Percentiles rank a stretch among this genome's conserved stretches.
phyloP scores from a whole-genome alignment of 2,797 vertebrate genomes.

The Lateolabrax maculatus region DNA sequence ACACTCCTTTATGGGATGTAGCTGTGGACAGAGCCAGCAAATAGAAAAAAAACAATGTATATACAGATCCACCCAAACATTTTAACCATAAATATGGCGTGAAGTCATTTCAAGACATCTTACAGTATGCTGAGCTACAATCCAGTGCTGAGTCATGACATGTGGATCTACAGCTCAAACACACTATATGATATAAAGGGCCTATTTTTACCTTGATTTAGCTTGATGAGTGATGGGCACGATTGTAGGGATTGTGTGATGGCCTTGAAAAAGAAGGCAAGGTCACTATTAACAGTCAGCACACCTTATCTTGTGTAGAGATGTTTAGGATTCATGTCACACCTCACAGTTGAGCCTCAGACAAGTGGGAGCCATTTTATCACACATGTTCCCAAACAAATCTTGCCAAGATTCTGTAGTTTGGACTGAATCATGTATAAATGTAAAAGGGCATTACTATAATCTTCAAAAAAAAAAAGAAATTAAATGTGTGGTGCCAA shows the following conservation, averaged over 20 bases:
- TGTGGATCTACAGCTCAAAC: slow-evolving; percentile 1
- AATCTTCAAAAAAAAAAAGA: slow-evolving; percentile 6
- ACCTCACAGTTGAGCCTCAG: slow-evolving; percentile 16
- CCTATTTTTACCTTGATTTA: slow-evolving; percentile 5
- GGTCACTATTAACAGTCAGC: background rate
- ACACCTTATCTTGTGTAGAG: slow-evolving; percentile 1
- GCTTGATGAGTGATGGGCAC: slow-evolving; percentile 8
- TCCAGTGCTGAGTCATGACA: background rate
- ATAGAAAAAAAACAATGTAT: background rate
- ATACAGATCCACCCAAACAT: background rate
- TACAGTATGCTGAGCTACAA: background rate
- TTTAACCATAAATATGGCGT: slow-evolving; percentile 2
- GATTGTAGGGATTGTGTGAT: background rate
- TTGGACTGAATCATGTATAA: slow-evolving; percentile 11
- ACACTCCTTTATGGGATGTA: background rate
- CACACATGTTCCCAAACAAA: slow-evolving; percentile 21
- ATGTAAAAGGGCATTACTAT: slow-evolving; percentile 7
- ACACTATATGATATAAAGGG: background rate
- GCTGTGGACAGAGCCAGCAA: background rate
- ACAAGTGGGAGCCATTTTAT: slow-evolving; percentile 10
- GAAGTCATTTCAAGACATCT: background rate
- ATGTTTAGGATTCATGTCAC: slow-evolving; percentile 40
- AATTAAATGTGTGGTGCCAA: background rate
- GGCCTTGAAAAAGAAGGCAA: slow-evolving; percentile 3
- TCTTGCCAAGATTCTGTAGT: background rate